Base-by-base conservation (phyloP, 1,140 invertebrate genomes). In the Choristoneura fumiferana region DNA sequence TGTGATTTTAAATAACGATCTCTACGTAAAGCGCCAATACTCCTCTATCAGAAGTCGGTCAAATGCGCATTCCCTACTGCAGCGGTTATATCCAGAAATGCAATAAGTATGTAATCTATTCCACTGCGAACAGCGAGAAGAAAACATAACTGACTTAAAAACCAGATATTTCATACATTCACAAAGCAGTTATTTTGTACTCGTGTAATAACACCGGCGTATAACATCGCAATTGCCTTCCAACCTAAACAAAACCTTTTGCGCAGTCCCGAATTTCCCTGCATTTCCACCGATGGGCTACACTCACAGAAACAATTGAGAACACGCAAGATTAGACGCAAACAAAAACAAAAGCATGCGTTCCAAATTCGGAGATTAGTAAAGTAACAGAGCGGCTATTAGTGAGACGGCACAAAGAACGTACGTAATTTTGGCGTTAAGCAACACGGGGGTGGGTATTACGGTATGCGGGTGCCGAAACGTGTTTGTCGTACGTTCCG, bases 401-500 rank as follows among this genome's bases (percentile, higher is more conserved):
- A 49, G 22, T 49, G 22, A 10, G 43, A 49, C n/a, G 10, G 12
- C 18, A 60, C 36, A 17, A 49, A 58, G 33, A 38, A 74, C 78
- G 67, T 76, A 80, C 69, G 75, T 79, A 73, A 78, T 75, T 73
- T 73, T 72, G 73, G 40, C 69, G 69, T 68, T 55, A 58, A 61
- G 29, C 22, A 13, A 39, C 40, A 57, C 56, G 39, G 34, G 49
- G 49, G 55, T 57, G 15, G 29, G 39, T 61, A 58, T 15, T 54
- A 45, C 13, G 18, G 18, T 57, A 22, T 54, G 10, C 22, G 34
- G 55, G 29, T 57, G 29, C 8, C 22, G 22, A 29, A 29, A 29
- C 22, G 22, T 45, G 18, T 40, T 45, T 49, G 18, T 35, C 39
- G 37, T 54, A 13, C 14, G 35, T 35, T 17, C 15, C 37, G 43